Percentiles rank a stretch among this genome's conserved stretches.
phyloP scores from a whole-genome alignment of 2,113 vertebrate genomes.

The Thryonomys swinderianus region DNA sequence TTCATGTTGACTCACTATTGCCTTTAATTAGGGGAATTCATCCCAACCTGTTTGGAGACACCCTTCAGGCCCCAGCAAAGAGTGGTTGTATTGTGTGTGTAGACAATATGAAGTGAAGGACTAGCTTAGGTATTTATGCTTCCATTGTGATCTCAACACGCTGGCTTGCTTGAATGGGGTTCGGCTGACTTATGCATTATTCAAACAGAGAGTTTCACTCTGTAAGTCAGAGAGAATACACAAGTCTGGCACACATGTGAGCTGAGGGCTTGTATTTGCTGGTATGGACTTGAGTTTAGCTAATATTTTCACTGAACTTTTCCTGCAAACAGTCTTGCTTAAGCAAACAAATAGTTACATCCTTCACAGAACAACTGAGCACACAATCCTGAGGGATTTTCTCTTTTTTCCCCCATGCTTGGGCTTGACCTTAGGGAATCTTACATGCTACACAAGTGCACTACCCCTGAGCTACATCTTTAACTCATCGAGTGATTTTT shows the following conservation, averaged over 20 bases:
- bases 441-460: background rate
- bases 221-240: background rate
- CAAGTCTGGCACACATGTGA: fast-evolving
- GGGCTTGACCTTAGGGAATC: background rate
- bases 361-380: slow-evolving; percentile 25
- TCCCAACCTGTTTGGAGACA: background rate
- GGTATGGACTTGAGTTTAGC: background rate
- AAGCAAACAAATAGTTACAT: slow-evolving; percentile 46
- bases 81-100: background rate
- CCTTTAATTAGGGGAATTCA: background rate
- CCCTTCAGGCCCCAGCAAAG: background rate
- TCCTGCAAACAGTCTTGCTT: background rate
- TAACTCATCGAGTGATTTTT: background rate
- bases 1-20: background rate
- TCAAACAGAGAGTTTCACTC: no score
- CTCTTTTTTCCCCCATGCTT: background rate
- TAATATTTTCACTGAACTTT: slow-evolving; percentile 5
- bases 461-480: background rate
- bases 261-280: background rate
- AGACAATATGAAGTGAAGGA: background rate
- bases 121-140: background rate
- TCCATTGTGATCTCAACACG: background rate
- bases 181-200: slow-evolving; percentile 14
- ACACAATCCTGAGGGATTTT: background rate
- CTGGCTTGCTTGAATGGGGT: slow-evolving; percentile 29